phyloP scores from a whole-genome alignment of 2,888 invertebrate species.

The Atethmia centrago region DNA sequence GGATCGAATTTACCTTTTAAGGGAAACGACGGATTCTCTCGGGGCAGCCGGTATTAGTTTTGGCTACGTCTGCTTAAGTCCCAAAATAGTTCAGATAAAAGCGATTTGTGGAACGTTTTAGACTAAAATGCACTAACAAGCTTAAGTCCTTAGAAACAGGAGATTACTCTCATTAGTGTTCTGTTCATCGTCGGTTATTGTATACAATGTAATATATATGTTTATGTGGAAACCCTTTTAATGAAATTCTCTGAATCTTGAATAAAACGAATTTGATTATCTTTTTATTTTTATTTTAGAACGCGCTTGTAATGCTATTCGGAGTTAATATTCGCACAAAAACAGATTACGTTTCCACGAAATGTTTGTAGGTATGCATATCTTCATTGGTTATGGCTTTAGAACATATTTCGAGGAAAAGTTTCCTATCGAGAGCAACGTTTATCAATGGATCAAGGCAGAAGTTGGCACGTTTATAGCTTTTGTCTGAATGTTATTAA shows the following conservation, averaged over 20 bases:
- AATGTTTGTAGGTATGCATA: slow-evolving; percentile 39
- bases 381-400: slow-evolving; percentile 49
- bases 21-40: slow-evolving; percentile 76
- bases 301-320: slow-evolving; percentile 24
- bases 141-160: slow-evolving; percentile 35
- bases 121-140: slow-evolving; percentile 50
- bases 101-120: slow-evolving; percentile 35
- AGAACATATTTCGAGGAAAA: slow-evolving; percentile 52
- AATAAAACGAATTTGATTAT: slow-evolving; percentile 14
- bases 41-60: slow-evolving; percentile 76
- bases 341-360: slow-evolving; percentile 25
- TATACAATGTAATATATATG: neutral
- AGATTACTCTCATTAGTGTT: slow-evolving; percentile 46
- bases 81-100: slow-evolving; percentile 38
- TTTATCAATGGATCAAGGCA: slow-evolving; percentile 53
- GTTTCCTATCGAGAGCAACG: slow-evolving; percentile 46
- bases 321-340: slow-evolving; percentile 21
- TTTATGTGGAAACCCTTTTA: slow-evolving; percentile 10
- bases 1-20: slow-evolving; percentile 84
- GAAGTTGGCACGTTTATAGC: slow-evolving; percentile 59
- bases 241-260: slow-evolving; percentile 8
- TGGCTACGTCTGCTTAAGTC: slow-evolving; percentile 59
- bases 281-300: slow-evolving; percentile 20
- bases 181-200: slow-evolving; percentile 4
- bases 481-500: slow-evolving; percentile 54